Evolutionary conservation across 2,888 invertebrate species (phyloP).

Genomic region (Microchrysa polita): DNA sequence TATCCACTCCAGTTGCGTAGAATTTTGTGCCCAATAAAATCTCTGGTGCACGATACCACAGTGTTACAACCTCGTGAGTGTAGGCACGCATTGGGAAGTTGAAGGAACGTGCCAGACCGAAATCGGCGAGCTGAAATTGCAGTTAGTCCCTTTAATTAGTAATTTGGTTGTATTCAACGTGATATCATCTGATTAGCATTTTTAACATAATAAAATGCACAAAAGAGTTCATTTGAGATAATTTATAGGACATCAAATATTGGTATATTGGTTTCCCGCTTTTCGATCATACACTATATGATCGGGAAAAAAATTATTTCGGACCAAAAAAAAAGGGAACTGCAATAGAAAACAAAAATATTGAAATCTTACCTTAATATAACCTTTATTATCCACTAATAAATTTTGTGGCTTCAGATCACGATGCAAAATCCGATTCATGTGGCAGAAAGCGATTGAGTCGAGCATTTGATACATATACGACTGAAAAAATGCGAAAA

Average conservation of each 20-base stretch:
- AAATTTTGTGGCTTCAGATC: constrained; percentile 97
- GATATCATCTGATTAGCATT: too few species aligned
- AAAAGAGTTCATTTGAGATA: too few species aligned
- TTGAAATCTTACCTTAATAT: constrained; percentile 74
- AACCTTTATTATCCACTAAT: constrained; percentile 84
- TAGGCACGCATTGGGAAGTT: constrained; percentile 91
- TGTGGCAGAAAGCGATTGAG: constrained; percentile 91
- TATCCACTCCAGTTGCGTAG: constrained; percentile 92
- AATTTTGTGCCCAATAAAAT: constrained; percentile 89
- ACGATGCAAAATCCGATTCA: constrained; percentile 87
- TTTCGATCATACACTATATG: too few species aligned
- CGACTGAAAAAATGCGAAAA: constrained; percentile 66
- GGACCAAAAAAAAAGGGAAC: not conserved
- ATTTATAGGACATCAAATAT: too few species aligned
- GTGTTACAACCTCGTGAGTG: constrained; percentile 95
- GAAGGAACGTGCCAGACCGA: constrained; percentile 93
- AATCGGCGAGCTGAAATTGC: constrained; percentile 77
- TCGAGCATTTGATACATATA: constrained; percentile 88
- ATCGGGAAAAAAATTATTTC: too few species aligned
- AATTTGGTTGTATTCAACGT: too few species aligned
- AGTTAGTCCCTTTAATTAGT: not conserved
- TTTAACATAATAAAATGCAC: not conserved
- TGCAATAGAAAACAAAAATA: not conserved
- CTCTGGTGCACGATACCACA: constrained; percentile 98
- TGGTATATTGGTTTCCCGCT: too few species aligned